Evolutionary conservation across 2,888 invertebrate species (phyloP), one percentile per base, ranked within the genome.

Genomic region (Macrosiphum euphorbiae): DNA sequence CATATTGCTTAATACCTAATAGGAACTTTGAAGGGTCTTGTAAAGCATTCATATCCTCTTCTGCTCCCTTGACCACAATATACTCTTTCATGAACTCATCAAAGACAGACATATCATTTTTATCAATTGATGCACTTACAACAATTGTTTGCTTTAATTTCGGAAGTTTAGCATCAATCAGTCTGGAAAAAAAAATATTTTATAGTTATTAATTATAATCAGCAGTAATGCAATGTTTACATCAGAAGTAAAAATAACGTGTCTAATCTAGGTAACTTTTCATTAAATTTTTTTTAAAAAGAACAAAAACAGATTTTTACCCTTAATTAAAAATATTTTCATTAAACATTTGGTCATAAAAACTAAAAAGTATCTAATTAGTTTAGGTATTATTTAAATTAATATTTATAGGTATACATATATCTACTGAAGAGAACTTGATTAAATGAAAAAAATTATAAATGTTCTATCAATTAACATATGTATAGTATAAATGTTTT

Each of bases 41-140:
- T 35, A 93, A 61, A 35, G 20, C 91, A 44, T 85, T 92, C 87
- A 92, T 88, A 67, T 88, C 89, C 52, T 88, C 91, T 84, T 90
- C 88, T 55, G 86, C n/a, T 47, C 94, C 94, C 24, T 92, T 90
- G 10, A 92, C 91, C 3, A 94, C 47, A 4, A 88, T 47, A 44
- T 94, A 95, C 44, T 91, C 92, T 89, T 88, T 67, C 94, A 94
- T 92, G n/a, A 92, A 94, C 55, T 94, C 92, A n/a, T 92, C 92
- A 55, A 92, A 89, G 20, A 94, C 13, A 26, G 78, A 47, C 44
- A 92, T 89, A 88, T 91, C 96, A 94, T 97, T 96, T 94, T 97
- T 97, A 35, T 98, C 97, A 96, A 98, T 99, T 28, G 99, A 99
- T 13, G 99, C 99, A 96, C 99, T 99, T 90, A 98, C 97, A 94